A percentile compares a stretch with the other conserved stretches of the same genome.
Evolutionary conservation across 2,113 vertebrate species (phyloP).

Genomic region (Onychorhynchus coronatus): DNA sequence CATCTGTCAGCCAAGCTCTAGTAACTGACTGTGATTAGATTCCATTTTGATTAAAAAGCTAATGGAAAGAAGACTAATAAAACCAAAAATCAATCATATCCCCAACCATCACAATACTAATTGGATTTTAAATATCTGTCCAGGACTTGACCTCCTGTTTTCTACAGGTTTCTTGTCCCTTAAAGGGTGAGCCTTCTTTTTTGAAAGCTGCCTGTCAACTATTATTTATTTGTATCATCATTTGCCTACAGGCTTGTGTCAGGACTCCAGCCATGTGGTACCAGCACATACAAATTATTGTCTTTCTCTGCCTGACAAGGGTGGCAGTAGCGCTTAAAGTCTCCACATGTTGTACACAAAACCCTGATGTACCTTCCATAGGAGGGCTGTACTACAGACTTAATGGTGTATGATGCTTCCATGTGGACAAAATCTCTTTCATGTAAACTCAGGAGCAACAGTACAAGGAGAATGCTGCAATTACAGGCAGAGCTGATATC

Average conservation of each 20-base stretch:
- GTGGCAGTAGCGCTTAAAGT: not conserved
- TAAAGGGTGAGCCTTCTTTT: not conserved
- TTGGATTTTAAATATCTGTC: not conserved
- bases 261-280: not conserved
- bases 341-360: not conserved
- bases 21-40: not conserved
- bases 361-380: not conserved
- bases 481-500: not conserved
- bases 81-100: not conserved
- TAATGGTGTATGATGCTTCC: not conserved
- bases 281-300: not conserved
- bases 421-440: not conserved
- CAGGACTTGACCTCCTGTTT: not conserved
- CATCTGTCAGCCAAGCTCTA: slow-evolving; percentile 1
- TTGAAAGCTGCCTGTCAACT: not conserved
- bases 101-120: not conserved
- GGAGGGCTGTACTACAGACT: not conserved
- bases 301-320: not conserved
- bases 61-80: slow-evolving; percentile 4
- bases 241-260: not conserved
- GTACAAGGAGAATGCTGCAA: not conserved
- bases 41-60: slow-evolving; percentile 31
- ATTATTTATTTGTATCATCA: not conserved
- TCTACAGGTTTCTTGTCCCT: not conserved
- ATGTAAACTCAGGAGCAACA: not conserved